phyloP scores from a whole-genome alignment of 2,113 vertebrate genomes.

The Eurypyga helias region DNA sequence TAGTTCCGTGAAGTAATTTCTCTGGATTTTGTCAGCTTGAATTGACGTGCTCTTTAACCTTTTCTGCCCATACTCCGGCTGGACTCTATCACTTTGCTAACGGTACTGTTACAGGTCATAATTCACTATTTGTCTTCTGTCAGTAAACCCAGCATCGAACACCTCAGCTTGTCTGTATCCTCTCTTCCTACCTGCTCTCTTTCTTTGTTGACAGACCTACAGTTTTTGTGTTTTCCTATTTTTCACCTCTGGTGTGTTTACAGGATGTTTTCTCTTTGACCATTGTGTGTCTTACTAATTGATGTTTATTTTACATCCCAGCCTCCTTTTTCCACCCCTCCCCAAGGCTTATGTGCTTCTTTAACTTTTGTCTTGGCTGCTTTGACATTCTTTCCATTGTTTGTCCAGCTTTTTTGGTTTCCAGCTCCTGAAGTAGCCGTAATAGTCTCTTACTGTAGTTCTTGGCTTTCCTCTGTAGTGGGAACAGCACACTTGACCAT shows the following conservation, averaged over 20 bases:
- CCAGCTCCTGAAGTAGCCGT: neutral
- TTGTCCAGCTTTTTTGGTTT: neutral
- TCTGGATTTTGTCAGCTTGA: neutral
- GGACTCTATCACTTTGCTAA: neutral
- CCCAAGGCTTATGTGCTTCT: neutral
- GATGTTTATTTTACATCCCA: neutral
- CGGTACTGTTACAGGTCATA: neutral
- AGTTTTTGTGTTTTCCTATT: neutral
- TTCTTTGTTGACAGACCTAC: neutral
- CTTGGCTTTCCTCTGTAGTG: neutral
- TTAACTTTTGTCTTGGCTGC: neutral
- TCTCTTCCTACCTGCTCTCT: neutral
- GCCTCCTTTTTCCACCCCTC: neutral
- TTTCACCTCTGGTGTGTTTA: neutral
- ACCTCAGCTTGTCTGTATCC: neutral
- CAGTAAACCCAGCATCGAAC: neutral
- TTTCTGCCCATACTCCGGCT: neutral
- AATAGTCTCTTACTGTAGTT: neutral
- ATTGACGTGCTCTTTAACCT: neutral
- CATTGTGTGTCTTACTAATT: neutral
- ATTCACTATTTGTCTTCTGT: neutral
- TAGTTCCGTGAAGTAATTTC: neutral
- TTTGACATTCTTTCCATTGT: neutral
- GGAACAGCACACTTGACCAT: neutral
- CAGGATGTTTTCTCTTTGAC: neutral